Base-by-base conservation (phyloP, 2,888 invertebrate species). In the Melanostoma scalare region DNA sequence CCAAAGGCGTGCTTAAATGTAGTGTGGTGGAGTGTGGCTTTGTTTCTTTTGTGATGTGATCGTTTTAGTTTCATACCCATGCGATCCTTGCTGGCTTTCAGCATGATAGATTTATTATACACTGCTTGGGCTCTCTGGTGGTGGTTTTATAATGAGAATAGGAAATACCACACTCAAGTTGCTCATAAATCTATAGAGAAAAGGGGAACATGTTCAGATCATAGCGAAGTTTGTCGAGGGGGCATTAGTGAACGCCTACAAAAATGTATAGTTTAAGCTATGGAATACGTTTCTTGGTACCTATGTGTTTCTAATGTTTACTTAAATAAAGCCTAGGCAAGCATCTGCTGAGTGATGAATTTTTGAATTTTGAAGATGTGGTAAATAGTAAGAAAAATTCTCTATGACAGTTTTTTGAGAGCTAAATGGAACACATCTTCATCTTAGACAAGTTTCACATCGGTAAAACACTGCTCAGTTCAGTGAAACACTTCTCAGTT, bases 41-140 rank as follows among this genome's bases (percentile, higher is more conserved):
- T 31, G 6, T 20, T 9, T 40, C 35, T 78, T 84, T 71, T 74
- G 76, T 77, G 63, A 85, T 86, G 81, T 74, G 79, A 87, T 67
- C 80, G 58, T 77, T 80, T 73, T 38, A 30, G 4, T 36, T 50
- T 38, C 20, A 46, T 67, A 74, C 63, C 38, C 53, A 67, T 60
- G 60, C 60, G 69, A 65, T 81, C 81, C 61, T 72, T 58, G 44
- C 50, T 69, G 53, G 71, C 55, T 72, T 72, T 81, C 76, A 72
- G 31, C 71, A 72, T 72, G 60, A 44, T 55, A 61, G 76, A 81
- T 81, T 76, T 81, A 81, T 81, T 67, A 50, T 55, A 42, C 5
- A 40, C n/a, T 52, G 38, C 63, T 36, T 38, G 30, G 40, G 44
- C 40, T 60, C 42, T 38, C 44, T 60, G 58, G 36, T 46, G 53